Conservation (phyloP, 1,140 invertebrate species). For the Papilio polytes region DNA sequence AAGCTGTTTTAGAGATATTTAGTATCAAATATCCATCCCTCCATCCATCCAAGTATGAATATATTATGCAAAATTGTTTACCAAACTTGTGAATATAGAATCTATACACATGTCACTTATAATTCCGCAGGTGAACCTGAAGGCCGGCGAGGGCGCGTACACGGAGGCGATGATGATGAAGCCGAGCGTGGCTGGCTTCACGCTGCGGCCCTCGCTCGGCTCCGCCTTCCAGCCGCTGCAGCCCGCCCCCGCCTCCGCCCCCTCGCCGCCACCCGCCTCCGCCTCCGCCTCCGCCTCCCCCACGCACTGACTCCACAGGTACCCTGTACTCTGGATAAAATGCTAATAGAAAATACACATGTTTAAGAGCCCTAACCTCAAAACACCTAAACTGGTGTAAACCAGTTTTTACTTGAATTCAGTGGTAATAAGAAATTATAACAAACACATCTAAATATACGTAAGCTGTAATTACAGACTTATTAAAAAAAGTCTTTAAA, state of each 20-base stretch:
- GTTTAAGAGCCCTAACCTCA: neutral
- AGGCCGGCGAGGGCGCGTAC: slow-evolving; percentile 79
- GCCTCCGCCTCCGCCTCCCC: slow-evolving; percentile 65
- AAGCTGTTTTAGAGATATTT: too few relatives aligned
- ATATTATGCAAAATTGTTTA: too few relatives aligned
- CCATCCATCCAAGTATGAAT: too few relatives aligned
- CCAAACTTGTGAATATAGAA: too few relatives aligned
- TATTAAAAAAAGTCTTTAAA: too few relatives aligned
- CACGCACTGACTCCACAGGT: slow-evolving; percentile 57
- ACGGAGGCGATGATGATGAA: slow-evolving; percentile 70
- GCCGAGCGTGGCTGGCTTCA: slow-evolving; percentile 88
- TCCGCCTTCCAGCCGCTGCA: slow-evolving; percentile 93
- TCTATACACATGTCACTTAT: neutral
- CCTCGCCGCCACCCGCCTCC: slow-evolving; percentile 80
- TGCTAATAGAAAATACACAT: neutral
- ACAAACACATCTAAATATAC: too few relatives aligned
- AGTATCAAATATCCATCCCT: too few relatives aligned
- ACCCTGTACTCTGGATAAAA: neutral
- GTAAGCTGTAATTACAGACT: too few relatives aligned
- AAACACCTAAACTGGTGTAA: too few relatives aligned
- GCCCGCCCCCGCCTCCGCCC: slow-evolving; percentile 75
- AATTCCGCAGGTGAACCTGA: slow-evolving; percentile 84
- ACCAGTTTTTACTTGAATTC: too few relatives aligned
- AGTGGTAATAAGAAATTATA: too few relatives aligned
- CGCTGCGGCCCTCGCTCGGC: slow-evolving; percentile 91